These are phyloP conservation scores for Sitta carolinensis DNA, from an alignment of 2,797 vertebrate genomes.

Conservation along the genomic window DNA sequence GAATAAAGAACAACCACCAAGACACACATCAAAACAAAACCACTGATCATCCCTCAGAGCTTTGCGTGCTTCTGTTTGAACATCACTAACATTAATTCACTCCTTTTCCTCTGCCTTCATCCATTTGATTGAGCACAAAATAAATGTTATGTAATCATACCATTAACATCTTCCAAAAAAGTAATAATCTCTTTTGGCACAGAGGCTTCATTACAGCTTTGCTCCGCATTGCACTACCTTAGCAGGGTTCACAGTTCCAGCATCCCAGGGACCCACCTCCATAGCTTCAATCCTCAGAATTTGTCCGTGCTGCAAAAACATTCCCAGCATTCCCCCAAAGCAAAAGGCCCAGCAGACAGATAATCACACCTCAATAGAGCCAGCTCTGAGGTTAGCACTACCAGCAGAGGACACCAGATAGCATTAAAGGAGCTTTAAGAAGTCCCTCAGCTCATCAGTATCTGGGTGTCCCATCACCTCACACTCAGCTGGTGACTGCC, in stretches of 20 bases:
- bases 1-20: slow-evolving; percentile 28
- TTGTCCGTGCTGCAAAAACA: slow-evolving; percentile 15
- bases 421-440: not conserved
- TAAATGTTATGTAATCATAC: slow-evolving; percentile 22
- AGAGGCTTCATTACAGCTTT: slow-evolving; percentile 33
- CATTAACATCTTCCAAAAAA: slow-evolving; percentile 45
- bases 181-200: slow-evolving; percentile 12
- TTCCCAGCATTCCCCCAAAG: not conserved
- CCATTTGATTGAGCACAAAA: slow-evolving; percentile 40
- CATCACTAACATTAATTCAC: slow-evolving; percentile 44
- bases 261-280: slow-evolving; percentile 10
- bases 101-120: slow-evolving; percentile 44
- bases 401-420: slow-evolving; percentile 28
- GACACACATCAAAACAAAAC: slow-evolving; percentile 51
- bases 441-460: not conserved
- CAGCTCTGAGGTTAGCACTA: not conserved
- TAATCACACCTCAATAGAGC: not conserved
- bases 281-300: not conserved
- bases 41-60: slow-evolving; percentile 33
- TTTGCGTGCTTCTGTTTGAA: slow-evolving; percentile 60
- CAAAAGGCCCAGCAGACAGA: slow-evolving; percentile 31
- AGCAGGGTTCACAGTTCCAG: not conserved
- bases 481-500: not conserved
- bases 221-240: not conserved
- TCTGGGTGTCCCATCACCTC: not conserved